Conservation (phyloP, 2,113 vertebrate species). For the Epinephelus fuscoguttatus region DNA sequence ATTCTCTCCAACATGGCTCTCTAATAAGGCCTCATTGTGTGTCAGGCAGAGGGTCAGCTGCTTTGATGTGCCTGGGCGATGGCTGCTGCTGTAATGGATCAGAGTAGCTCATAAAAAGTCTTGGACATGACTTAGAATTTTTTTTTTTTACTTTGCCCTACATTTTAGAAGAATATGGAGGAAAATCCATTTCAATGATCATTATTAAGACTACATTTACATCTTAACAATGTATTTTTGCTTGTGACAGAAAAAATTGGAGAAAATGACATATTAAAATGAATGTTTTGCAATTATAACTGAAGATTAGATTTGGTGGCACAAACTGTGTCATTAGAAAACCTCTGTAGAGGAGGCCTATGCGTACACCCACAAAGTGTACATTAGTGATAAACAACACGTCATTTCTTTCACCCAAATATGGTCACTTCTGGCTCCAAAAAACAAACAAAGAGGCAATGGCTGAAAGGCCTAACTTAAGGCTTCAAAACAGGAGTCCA, state of each 20-base stretch:
- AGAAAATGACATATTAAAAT: neutral
- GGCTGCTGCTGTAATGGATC: constrained; percentile 61
- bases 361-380: neutral
- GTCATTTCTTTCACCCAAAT: neutral
- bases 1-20: constrained; percentile 52
- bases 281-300: neutral
- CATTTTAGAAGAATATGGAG: neutral
- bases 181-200: neutral
- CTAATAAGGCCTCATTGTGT: constrained; percentile 71
- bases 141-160: neutral
- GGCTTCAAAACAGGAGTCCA: too few relatives aligned
- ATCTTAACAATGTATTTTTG: neutral
- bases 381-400: neutral
- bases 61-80: constrained; percentile 65
- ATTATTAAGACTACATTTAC: neutral
- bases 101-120: constrained; percentile 23
- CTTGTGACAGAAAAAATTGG: neutral
- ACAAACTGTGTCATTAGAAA: neutral
- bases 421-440: too few relatives aligned
- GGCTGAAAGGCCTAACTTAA: too few relatives aligned
- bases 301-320: neutral
- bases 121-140: neutral
- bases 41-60: constrained; percentile 58
- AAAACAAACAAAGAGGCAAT: too few relatives aligned
- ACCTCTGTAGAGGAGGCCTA: neutral